phyloP scores from a whole-genome alignment of 2,113 vertebrate species.

The Prietella phreatophila region DNA sequence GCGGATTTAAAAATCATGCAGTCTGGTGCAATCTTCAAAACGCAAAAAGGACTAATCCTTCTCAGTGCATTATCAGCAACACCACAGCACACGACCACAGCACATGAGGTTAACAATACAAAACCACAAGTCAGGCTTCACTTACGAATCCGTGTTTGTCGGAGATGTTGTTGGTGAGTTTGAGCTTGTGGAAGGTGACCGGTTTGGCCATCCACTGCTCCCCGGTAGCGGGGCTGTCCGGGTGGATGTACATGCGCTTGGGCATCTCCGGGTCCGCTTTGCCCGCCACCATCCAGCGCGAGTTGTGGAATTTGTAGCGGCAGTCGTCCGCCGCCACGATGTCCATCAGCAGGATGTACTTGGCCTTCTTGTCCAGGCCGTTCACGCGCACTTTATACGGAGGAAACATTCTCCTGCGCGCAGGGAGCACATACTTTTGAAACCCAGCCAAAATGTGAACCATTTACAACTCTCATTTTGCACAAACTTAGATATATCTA shows the following conservation, averaged over 20 bases:
- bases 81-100: background rate
- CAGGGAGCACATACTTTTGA: slow-evolving; percentile 11
- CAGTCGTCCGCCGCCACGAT: slow-evolving; percentile 92
- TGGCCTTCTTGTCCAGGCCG: slow-evolving; percentile 89
- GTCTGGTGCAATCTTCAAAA: too few species aligned
- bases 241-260: slow-evolving; percentile 98
- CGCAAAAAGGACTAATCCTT: too few species aligned
- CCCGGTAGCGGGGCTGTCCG: slow-evolving; percentile 92
- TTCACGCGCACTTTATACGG: slow-evolving; percentile 93
- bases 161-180: slow-evolving; percentile 95
- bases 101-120: background rate
- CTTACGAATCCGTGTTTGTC: slow-evolving; percentile 98
- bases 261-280: slow-evolving; percentile 98
- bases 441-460: background rate
- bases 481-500: too few species aligned
- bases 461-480: too few species aligned
- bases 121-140: slow-evolving; percentile 46
- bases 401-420: slow-evolving; percentile 93
- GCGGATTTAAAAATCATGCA: too few species aligned
- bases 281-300: slow-evolving; percentile 91
- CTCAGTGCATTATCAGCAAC: background rate
- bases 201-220: slow-evolving; percentile 98
- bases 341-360: slow-evolving; percentile 96
- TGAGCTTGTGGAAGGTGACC: slow-evolving; percentile 95
- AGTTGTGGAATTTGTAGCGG: slow-evolving; percentile 95